Conservation (phyloP, 2,888 invertebrate species). For the Caenorhabditis wallacei region DNA sequence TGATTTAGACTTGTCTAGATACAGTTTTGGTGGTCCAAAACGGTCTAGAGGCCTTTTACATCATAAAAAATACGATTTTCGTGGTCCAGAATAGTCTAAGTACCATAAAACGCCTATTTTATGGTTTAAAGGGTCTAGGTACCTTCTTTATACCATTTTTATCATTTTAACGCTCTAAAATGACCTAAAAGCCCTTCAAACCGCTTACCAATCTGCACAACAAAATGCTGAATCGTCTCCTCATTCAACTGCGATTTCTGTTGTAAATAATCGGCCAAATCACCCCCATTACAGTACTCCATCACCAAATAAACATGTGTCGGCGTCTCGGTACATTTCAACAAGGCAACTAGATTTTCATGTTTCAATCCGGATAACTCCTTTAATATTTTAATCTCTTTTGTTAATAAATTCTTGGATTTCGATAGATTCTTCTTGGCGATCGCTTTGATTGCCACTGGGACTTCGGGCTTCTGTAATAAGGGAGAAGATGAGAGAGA, state of each 20-base stretch:
- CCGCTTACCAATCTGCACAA: slow-evolving; percentile 93
- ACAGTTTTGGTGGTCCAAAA: no score
- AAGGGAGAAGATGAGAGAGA: neutral
- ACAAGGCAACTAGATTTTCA: slow-evolving; percentile 97
- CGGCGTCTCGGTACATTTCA: slow-evolving; percentile 97
- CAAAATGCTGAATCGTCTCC: slow-evolving; percentile 95
- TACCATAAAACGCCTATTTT: no score
- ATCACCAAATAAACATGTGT: slow-evolving; percentile 97
- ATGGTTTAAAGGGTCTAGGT: no score
- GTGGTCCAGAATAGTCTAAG: no score
- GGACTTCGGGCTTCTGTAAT: slow-evolving; percentile 90
- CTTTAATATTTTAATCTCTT: slow-evolving; percentile 98
- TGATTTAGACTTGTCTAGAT: no score
- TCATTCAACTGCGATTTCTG: slow-evolving; percentile 96
- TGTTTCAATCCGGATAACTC: slow-evolving; percentile 97
- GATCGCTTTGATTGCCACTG: slow-evolving; percentile 98
- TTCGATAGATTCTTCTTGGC: slow-evolving; percentile 98
- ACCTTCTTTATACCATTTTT: no score
- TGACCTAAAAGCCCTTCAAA: no score
- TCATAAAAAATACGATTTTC: no score
- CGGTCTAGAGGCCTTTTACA: no score
- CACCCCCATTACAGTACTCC: slow-evolving; percentile 99
- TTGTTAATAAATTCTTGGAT: slow-evolving; percentile 96
- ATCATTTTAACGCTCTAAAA: neutral
- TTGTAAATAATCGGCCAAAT: slow-evolving; percentile 96